phyloP scores from a whole-genome alignment of 2,888 invertebrate genomes.

The Drosophila macrospina region DNA sequence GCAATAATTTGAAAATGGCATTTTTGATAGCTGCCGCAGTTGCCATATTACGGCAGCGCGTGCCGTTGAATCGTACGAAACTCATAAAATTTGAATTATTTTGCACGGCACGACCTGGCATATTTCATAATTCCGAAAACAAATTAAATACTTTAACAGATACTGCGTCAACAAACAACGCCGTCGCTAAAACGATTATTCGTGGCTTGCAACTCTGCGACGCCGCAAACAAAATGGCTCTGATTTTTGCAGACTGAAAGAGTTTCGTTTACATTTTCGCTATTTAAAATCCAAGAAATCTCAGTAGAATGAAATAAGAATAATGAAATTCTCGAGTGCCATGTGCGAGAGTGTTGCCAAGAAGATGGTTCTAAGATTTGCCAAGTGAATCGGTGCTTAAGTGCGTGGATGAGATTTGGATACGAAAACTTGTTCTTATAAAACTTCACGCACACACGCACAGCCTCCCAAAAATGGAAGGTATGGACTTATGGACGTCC shows the following conservation, averaged over 20 bases:
- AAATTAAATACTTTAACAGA: neutral
- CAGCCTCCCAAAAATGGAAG: slow-evolving; percentile 71
- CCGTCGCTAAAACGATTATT: slow-evolving; percentile 36
- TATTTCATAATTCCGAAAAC: slow-evolving; percentile 11
- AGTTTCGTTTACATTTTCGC: slow-evolving; percentile 46
- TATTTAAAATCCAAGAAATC: slow-evolving; percentile 21
- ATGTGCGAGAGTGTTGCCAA: slow-evolving; percentile 12
- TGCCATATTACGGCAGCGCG: slow-evolving; percentile 64
- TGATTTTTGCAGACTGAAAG: slow-evolving; percentile 70
- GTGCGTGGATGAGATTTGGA: slow-evolving; percentile 50
- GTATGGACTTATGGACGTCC: slow-evolving; percentile 81
- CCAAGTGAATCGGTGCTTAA: slow-evolving; percentile 24
- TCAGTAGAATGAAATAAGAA: slow-evolving; percentile 34
- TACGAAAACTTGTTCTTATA: slow-evolving; percentile 72
- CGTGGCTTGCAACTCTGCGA: slow-evolving; percentile 47
- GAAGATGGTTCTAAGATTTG: slow-evolving; percentile 9
- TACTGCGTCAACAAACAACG: slow-evolving; percentile 29
- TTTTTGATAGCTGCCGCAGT: slow-evolving; percentile 37
- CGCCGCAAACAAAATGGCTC: slow-evolving; percentile 77
- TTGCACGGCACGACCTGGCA: slow-evolving; percentile 42
- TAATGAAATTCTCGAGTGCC: slow-evolving; percentile 17
- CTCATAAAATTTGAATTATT: slow-evolving; percentile 45
- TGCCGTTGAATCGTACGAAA: slow-evolving; percentile 45
- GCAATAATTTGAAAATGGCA: slow-evolving; percentile 54
- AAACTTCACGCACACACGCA: slow-evolving; percentile 47